A percentile compares a stretch with the other conserved stretches of the same genome.
Conservation (phyloP, 2,797 vertebrate species). For the Etheostoma perlongum region DNA sequence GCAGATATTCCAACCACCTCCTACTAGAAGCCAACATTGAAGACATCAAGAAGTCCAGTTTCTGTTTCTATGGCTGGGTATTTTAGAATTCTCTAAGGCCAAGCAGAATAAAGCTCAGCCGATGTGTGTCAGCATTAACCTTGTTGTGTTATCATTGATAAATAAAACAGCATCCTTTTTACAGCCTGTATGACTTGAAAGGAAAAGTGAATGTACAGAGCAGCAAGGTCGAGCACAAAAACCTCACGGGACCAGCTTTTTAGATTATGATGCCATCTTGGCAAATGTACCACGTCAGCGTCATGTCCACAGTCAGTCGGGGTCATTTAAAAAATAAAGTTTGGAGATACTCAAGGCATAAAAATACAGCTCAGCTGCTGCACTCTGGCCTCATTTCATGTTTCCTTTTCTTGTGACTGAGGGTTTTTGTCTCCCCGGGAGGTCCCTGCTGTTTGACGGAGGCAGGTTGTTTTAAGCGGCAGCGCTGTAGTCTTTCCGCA, state of each 20-base stretch:
- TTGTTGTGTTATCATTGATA: conserved; percentile 29
- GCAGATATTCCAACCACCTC: conserved; percentile 20
- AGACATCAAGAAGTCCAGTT: neutral
- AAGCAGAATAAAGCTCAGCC: neutral
- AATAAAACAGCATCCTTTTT: conserved; percentile 21
- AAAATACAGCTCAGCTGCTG: conserved; percentile 10
- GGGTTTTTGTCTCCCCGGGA: conserved; percentile 39
- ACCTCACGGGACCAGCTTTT: conserved; percentile 45
- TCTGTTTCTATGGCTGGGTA: neutral
- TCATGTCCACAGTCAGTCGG: conserved; percentile 46
- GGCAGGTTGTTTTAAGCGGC: conserved; percentile 55
- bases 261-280: conserved; percentile 50
- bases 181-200: conserved; percentile 26
- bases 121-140: conserved; percentile 32
- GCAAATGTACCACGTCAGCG: conserved; percentile 39
- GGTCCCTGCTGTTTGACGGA: conserved; percentile 31
- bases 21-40: neutral
- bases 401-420: conserved; percentile 36
- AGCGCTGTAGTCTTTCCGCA: conserved; percentile 57
- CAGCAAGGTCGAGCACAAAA: conserved; percentile 28
- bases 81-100: conserved; percentile 1
- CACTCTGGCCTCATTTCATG: conserved; percentile 38
- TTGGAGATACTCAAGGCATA: neutral
- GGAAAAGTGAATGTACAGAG: conserved; percentile 10
- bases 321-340: conserved; percentile 45